A percentile compares a stretch with the other conserved stretches of the same genome.
Evolutionary conservation across 1,140 invertebrate species (phyloP).

Genomic region (Drosophila arizonae): DNA sequence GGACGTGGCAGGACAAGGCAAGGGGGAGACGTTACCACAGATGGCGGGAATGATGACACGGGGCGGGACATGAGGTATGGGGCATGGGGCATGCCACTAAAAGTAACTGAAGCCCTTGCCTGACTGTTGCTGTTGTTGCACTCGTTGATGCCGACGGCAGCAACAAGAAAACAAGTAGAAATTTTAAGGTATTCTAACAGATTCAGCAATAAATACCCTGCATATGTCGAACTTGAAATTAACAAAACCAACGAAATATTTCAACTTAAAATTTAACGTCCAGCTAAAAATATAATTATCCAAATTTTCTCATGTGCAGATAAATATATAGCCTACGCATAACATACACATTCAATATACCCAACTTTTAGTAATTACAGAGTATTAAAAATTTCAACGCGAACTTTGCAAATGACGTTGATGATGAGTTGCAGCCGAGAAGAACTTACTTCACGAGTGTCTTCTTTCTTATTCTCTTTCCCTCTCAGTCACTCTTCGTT

Average conservation of each 20-base stretch:
- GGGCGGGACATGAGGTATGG: neutral
- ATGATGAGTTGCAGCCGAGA: slow-evolving; percentile 49
- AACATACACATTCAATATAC: neutral
- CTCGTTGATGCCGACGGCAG: slow-evolving; percentile 10
- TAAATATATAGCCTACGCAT: too few relatives aligned
- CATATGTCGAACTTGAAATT: too few relatives aligned
- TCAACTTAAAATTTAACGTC: too few relatives aligned
- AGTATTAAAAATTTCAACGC: slow-evolving; percentile 28
- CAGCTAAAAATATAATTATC: too few relatives aligned
- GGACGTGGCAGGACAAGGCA: slow-evolving; percentile 36
- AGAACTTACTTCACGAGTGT: slow-evolving; percentile 13
- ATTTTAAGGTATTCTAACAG: too few relatives aligned
- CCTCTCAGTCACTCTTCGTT: neutral
- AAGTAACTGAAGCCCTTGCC: slow-evolving; percentile 51
- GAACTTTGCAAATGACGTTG: slow-evolving; percentile 54
- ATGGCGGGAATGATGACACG: neutral
- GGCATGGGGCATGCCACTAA: slow-evolving; percentile 25
- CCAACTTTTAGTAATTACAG: neutral
- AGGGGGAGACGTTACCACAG: slow-evolving; percentile 11
- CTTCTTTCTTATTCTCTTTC: neutral
- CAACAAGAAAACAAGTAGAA: neutral
- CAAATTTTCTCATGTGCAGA: too few relatives aligned
- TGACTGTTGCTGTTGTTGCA: slow-evolving; percentile 23
- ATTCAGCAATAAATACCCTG: neutral
- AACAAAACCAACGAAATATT: too few relatives aligned